Base-by-base conservation (phyloP, 2,888 invertebrate species). In the Catocala nupta region DNA sequence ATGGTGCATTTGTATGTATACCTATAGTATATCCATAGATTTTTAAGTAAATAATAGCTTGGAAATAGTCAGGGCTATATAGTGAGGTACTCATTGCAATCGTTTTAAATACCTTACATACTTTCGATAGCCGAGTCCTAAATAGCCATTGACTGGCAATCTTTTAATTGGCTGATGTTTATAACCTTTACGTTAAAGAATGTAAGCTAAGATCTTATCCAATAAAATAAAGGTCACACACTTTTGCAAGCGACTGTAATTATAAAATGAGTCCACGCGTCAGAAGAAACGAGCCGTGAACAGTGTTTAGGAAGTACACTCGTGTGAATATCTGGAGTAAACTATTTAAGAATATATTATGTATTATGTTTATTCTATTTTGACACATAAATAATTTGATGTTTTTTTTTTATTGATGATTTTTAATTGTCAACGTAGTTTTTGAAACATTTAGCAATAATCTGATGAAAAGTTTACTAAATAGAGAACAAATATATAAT, bases 221-320 rank as follows among this genome's bases (percentile, higher is more conserved):
- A 65, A 51, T 55, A 65, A 71, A 70, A 65, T 71, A 75, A 75
- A 75, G 75, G 76, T 67, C 60, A 63, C 47, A 33, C 56, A 60
- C 56, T 76, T 72, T 66, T 66, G 65, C 65, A 73, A 66, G 62
- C 71, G 73, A 53, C 62, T 67, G 70, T 69, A 76, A 62, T 75
- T 64, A 55, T 68, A 59, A 64, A 73, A 75, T 72, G 75, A 76
- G 72, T 68, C 55, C 75, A 71, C 65, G 51, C 36, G 6, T 39
- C 36, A 48, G 13, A 47, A 33, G 39, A 33, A 55, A 13, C 50
- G 43, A 50, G 43, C 44, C 59, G 50, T 49, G 57, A 72, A 64
- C 56, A 57, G 58, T 65, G 64, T 65, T 65, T 64, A 68, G 62
- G 68, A 65, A 67, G 72, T 59, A 49, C 48, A 33, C 47, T 49